Conservation (phyloP, 2,113 vertebrate genomes). For the Xiphophorus couchianus region DNA sequence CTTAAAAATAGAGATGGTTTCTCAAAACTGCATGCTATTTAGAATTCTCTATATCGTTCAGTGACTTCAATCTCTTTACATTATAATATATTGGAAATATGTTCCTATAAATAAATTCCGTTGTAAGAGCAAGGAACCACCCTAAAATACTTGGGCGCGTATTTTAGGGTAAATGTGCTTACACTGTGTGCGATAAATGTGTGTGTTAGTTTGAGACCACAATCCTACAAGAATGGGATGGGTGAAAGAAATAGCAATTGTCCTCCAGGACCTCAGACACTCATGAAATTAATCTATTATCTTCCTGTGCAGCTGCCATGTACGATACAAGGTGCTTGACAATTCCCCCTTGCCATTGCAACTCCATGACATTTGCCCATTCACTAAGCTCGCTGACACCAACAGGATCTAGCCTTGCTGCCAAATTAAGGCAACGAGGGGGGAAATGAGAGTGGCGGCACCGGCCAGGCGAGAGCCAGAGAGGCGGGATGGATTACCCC, state of each 20-base stretch:
- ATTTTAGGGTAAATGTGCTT: slow-evolving; percentile 42
- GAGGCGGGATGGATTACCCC: slow-evolving; percentile 80
- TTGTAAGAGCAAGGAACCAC: slow-evolving; percentile 1
- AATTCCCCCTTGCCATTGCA: slow-evolving; percentile 76
- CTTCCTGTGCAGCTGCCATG: slow-evolving; percentile 81
- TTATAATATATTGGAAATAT: slow-evolving; percentile 24
- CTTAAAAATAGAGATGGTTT: slow-evolving; percentile 2
- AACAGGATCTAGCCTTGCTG: slow-evolving; percentile 79
- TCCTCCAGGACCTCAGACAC: slow-evolving; percentile 78
- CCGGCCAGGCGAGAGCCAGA: slow-evolving; percentile 74
- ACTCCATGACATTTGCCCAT: slow-evolving; percentile 80
- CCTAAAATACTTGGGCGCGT: slow-evolving; percentile 25
- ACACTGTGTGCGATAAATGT: slow-evolving; percentile 43
- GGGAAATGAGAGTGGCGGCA: slow-evolving; percentile 74
- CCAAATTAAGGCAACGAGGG: slow-evolving; percentile 83
- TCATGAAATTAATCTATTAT: slow-evolving; percentile 86
- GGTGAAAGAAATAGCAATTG: slow-evolving; percentile 75
- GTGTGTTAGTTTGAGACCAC: slow-evolving; percentile 60
- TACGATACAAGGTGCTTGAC: slow-evolving; percentile 78
- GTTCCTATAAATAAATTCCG: slow-evolving; percentile 40
- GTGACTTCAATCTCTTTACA: slow-evolving; percentile 19
- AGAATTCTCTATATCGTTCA: slow-evolving; percentile 11
- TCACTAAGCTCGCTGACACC: slow-evolving; percentile 84
- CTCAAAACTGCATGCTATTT: background rate
- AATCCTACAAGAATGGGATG: slow-evolving; percentile 55